phyloP scores from a whole-genome alignment of 2,888 invertebrate species.

The Lapara coniferarum region DNA sequence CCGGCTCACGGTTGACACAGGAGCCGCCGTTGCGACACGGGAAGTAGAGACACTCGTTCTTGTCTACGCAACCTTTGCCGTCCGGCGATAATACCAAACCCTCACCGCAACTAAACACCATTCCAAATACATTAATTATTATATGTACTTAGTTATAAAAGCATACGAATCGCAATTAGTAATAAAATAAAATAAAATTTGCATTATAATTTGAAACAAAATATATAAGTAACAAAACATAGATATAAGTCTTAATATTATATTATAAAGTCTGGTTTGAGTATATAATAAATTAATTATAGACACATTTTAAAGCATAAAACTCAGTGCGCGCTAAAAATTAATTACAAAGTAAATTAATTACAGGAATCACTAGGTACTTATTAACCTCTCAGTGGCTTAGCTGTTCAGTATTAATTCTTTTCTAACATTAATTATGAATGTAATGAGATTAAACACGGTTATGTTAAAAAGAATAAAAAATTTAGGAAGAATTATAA shows the following conservation, averaged over 20 bases:
- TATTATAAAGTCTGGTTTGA: not conserved
- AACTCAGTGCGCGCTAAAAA: conserved; percentile 68
- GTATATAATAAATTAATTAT: not conserved
- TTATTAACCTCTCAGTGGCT: not conserved
- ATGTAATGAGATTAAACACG: no score
- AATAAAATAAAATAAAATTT: not conserved
- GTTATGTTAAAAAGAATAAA: no score
- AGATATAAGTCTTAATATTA: no score
- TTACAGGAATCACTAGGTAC: not conserved
- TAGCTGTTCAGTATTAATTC: no score
- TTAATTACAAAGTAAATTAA: conserved; percentile 33
- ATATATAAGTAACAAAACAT: not conserved
- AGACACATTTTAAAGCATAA: conserved; percentile 36
- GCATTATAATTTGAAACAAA: not conserved
- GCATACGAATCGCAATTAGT: conserved; percentile 2
- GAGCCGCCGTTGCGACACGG: conserved; percentile 97
- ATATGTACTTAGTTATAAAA: conserved; percentile 11
- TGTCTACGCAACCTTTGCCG: conserved; percentile 96
- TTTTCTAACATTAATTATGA: no score
- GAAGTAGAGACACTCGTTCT: conserved; percentile 97
- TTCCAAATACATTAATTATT: conserved; percentile 24
- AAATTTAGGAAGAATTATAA: no score
- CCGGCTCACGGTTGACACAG: conserved; percentile 95
- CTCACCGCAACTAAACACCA: conserved; percentile 92
- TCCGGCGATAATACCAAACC: conserved; percentile 95